Percentiles rank a stretch among this genome's conserved stretches.
These are phyloP conservation scores for Tricholauxania praeusta DNA, from an alignment of 2,888 invertebrate species.

Conservation along the genomic window DNA sequence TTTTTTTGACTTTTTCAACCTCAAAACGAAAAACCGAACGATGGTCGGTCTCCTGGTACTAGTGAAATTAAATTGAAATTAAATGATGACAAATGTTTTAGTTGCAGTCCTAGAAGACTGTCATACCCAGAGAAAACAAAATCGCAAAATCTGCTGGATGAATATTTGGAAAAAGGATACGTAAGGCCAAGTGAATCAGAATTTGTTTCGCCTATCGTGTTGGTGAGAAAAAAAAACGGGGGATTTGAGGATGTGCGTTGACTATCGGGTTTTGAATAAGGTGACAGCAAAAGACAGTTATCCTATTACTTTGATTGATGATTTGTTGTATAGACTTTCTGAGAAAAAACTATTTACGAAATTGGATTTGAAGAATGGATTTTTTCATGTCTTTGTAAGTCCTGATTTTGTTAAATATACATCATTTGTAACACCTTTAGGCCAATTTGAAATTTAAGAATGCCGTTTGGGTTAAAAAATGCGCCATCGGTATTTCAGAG, in stretches of 20 bases:
- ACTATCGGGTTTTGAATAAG: conserved; percentile 35
- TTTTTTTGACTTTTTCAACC: too few species aligned
- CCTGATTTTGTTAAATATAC: neutral
- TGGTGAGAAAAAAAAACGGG: conserved; percentile 34
- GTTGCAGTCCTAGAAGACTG: conserved; percentile 27
- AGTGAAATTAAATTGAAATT: conserved; percentile 14
- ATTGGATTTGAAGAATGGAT: conserved; percentile 40
- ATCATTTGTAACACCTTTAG: conserved; percentile 14
- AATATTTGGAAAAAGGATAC: conserved; percentile 29
- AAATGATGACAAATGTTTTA: conserved; percentile 2
- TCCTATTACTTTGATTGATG: conserved; percentile 40
- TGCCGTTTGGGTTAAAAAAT: conserved; percentile 40
- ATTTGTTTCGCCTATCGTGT: conserved; percentile 36
- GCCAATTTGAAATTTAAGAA: conserved; percentile 30
- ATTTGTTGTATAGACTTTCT: conserved; percentile 30
- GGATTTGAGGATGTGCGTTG: conserved; percentile 30
- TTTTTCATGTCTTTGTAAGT: conserved; percentile 3
- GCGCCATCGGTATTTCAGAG: neutral
- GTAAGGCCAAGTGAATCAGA: conserved; percentile 34
- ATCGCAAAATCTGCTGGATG: conserved; percentile 35
- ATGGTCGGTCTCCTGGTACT: too few species aligned
- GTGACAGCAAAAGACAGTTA: conserved; percentile 35
- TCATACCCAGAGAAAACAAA: conserved; percentile 31
- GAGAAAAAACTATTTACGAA: conserved; percentile 34
- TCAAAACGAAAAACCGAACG: too few species aligned